Percentiles rank a stretch among this genome's conserved stretches.
Conservation (phyloP, 2,797 vertebrate species). For the Chloroceryle amazona region DNA sequence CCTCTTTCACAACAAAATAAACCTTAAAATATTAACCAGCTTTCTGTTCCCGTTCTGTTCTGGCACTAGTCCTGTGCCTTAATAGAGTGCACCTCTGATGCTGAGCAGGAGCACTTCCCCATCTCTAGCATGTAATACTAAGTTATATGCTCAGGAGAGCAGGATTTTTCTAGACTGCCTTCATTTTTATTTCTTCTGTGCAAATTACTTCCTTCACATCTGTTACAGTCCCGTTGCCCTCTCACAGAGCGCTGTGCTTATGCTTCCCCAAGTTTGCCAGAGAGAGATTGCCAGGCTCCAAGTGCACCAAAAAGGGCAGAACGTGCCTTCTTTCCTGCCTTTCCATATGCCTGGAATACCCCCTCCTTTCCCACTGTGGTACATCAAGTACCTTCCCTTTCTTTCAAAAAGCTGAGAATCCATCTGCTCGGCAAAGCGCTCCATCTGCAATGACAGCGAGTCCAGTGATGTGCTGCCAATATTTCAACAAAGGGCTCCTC, state of each 20-base stretch:
- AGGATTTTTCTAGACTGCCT: neutral
- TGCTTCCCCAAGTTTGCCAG: neutral
- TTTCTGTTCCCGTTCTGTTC: neutral
- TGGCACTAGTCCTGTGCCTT: neutral
- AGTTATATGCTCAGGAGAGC: neutral
- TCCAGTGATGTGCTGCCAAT: slow-evolving; percentile 69
- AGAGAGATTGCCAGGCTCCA: slow-evolving; percentile 5
- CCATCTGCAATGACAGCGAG: slow-evolving; percentile 55
- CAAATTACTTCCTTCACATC: neutral
- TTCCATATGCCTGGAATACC: slow-evolving; percentile 44
- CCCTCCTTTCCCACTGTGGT: slow-evolving; percentile 10
- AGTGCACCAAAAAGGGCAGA: slow-evolving; percentile 38
- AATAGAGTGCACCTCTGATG: neutral
- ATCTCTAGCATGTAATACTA: neutral
- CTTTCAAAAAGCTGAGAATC: slow-evolving; percentile 64
- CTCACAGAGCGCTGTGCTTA: neutral
- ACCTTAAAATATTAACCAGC: neutral
- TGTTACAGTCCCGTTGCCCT: neutral
- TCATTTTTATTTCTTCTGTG: neutral
- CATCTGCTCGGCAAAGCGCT: slow-evolving; percentile 54
- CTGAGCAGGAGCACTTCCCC: neutral
- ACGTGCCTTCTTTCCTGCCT: slow-evolving; percentile 27
- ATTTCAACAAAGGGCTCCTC: slow-evolving; percentile 60
- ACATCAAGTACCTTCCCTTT: slow-evolving; percentile 66
- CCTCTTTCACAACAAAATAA: neutral